Evolutionary conservation across 2,113 vertebrate species (phyloP).

Genomic region (Embiotoca jacksoni): DNA sequence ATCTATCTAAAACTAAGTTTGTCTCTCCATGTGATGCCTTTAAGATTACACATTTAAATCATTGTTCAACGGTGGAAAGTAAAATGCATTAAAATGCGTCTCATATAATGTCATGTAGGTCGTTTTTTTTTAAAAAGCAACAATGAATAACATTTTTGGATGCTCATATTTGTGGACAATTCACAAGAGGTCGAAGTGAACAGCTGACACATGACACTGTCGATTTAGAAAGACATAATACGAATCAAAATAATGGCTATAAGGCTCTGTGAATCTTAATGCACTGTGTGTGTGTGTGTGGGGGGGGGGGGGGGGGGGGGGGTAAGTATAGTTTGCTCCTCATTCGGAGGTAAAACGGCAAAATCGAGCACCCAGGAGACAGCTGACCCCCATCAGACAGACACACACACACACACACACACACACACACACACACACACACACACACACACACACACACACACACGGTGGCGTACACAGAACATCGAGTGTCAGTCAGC

Average conservation of each 20-base stretch:
- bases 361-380: conserved; percentile 21
- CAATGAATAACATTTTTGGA: too few species aligned
- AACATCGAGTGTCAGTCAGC: conserved; percentile 53
- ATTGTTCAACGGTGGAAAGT: neutral
- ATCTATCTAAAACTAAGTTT: neutral
- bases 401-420: neutral
- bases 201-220: too few species aligned
- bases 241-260: neutral
- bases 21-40: neutral
- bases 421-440: conserved; percentile 12
- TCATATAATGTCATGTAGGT: too few species aligned
- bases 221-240: neutral
- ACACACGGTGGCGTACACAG: conserved; percentile 26
- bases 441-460: conserved; percentile 23
- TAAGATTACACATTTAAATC: neutral
- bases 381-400: neutral
- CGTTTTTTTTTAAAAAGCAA: too few species aligned
- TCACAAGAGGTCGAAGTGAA: too few species aligned
- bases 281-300: conserved; percentile 22
- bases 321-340: conserved; percentile 15
- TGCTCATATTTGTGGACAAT: too few species aligned
- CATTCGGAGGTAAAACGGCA: conserved; percentile 14
- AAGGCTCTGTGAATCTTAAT: neutral
- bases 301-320: neutral
- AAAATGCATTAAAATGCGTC: too few species aligned